A percentile compares a stretch with the other conserved stretches of the same genome.
Evolutionary conservation across 2,888 invertebrate species (phyloP).

Genomic region (Xestoiulus laeticollis): DNA sequence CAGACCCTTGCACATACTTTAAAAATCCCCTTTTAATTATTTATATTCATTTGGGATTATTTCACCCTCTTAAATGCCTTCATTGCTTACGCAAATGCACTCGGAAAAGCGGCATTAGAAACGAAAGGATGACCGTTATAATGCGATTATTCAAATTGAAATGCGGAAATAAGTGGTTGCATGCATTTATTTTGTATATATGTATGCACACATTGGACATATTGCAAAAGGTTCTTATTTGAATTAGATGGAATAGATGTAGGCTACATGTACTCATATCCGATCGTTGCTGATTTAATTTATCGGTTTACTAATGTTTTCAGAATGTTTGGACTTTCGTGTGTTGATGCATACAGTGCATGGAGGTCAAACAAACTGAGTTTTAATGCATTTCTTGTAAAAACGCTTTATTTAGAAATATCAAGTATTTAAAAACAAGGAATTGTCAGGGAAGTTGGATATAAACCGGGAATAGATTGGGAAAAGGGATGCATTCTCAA

Average conservation of each 20-base stretch:
- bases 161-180: not conserved
- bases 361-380: too few species aligned
- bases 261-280: not conserved
- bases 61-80: conserved; percentile 18
- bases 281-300: not conserved
- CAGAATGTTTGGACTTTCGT: not conserved
- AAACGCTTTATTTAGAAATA: too few species aligned
- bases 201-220: not conserved
- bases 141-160: conserved; percentile 26
- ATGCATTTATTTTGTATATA: too few species aligned
- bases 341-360: not conserved
- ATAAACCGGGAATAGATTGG: too few species aligned
- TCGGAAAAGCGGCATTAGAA: not conserved
- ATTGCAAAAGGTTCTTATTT: not conserved
- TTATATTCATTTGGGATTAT: conserved; percentile 10
- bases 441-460: too few species aligned
- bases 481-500: too few species aligned
- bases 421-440: too few species aligned
- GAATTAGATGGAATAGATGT: not conserved
- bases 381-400: too few species aligned
- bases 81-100: not conserved
- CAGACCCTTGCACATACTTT: conserved; percentile 9
- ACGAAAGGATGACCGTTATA: conserved; percentile 17
- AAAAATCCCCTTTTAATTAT: conserved; percentile 15
- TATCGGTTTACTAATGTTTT: not conserved